A percentile compares a stretch with the other conserved stretches of the same genome.
These are phyloP conservation scores for Gulo gulo DNA, from an alignment of 2,113 vertebrate genomes.

Conservation along the genomic window DNA sequence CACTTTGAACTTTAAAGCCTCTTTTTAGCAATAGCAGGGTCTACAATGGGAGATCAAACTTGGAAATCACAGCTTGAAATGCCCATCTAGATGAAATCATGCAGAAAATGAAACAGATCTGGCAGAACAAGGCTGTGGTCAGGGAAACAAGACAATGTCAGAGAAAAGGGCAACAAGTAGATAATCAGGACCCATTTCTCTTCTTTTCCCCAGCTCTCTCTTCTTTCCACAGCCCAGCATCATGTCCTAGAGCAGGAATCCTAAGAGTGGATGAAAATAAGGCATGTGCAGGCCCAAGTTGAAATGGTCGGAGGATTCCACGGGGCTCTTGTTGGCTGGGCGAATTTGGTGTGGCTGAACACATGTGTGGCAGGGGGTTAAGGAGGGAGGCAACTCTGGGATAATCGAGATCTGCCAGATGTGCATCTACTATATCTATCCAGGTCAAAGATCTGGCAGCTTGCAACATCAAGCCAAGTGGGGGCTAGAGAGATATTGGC, in stretches of 20 bases:
- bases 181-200: background rate
- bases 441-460: background rate
- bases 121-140: slow-evolving; percentile 79
- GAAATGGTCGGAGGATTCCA: background rate
- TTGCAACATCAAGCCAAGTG: background rate
- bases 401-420: background rate
- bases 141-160: slow-evolving; percentile 81
- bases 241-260: background rate
- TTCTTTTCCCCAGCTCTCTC: background rate
- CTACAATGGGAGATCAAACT: slow-evolving; percentile 82
- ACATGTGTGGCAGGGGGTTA: accelerated
- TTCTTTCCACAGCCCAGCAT: background rate
- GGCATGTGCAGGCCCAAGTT: accelerated
- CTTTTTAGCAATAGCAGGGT: slow-evolving; percentile 78
- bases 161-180: slow-evolving; percentile 78
- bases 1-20: slow-evolving; percentile 85
- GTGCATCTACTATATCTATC: background rate
- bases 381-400: background rate
- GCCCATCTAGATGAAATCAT: slow-evolving; percentile 84
- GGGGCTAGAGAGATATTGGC: background rate
- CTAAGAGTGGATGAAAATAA: background rate
- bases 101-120: slow-evolving; percentile 86
- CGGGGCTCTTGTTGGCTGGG: background rate
- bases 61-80: slow-evolving; percentile 87
- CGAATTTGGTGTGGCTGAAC: background rate